A percentile compares a stretch with the other conserved stretches of the same genome.
Evolutionary conservation across 2,888 invertebrate species (phyloP).

Genomic region (Yponomeuta malinellus): DNA sequence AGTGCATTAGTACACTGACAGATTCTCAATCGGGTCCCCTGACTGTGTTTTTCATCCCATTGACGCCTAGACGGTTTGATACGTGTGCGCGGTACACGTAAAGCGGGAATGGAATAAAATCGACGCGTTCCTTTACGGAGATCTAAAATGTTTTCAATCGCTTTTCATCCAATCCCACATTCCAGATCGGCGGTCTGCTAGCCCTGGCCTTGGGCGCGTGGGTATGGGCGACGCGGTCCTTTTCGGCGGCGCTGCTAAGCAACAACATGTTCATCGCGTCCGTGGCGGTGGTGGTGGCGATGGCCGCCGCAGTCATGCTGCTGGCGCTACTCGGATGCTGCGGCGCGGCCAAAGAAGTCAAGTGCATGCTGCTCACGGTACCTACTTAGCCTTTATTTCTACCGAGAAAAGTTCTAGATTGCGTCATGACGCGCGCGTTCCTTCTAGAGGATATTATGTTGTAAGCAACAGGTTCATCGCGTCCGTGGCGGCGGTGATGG

Average conservation of each 20-base stretch:
- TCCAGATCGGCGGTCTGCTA: slow-evolving; percentile 85
- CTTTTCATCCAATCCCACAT: slow-evolving; percentile 18
- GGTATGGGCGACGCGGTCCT: slow-evolving; percentile 89
- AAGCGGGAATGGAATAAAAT: no score
- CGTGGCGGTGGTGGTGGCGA: slow-evolving; percentile 87
- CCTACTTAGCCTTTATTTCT: slow-evolving; percentile 55
- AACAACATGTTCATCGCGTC: slow-evolving; percentile 92
- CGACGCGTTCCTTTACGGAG: no score
- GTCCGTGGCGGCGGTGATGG: slow-evolving; percentile 88
- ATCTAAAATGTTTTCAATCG: no score
- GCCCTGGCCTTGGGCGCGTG: slow-evolving; percentile 89
- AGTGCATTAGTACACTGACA: no score
- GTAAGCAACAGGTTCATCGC: slow-evolving; percentile 85
- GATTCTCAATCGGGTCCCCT: no score
- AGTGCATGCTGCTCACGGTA: slow-evolving; percentile 94
- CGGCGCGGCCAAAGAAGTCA: slow-evolving; percentile 95
- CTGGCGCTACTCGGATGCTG: slow-evolving; percentile 94
- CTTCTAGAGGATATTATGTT: no score
- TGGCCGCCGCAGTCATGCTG: slow-evolving; percentile 87
- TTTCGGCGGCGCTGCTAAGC: slow-evolving; percentile 88
- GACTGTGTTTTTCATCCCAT: no score
- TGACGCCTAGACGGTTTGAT: no score
- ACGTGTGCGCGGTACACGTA: no score
- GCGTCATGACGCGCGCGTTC: no score
- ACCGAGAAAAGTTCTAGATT: background rate